Evolutionary conservation across 2,113 vertebrate species (phyloP).

Genomic region (Tretioscincus oriximinensis): DNA sequence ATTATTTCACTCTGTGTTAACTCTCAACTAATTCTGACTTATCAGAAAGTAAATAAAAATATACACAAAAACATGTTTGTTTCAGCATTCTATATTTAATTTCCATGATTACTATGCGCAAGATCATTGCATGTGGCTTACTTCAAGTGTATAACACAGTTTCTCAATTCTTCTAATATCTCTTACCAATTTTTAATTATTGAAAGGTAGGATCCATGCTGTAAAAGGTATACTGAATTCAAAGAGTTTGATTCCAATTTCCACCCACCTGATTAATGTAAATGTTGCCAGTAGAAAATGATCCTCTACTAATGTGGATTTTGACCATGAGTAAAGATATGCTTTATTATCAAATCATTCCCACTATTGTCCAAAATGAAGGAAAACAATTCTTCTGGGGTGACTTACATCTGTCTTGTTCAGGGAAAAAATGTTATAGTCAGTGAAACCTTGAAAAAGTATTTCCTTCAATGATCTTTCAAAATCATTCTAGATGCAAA

Average conservation of each 20-base stretch:
- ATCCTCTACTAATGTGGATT: conserved; percentile 30
- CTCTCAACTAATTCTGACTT: background rate
- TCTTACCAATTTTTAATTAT: background rate
- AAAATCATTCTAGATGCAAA: conserved; percentile 8
- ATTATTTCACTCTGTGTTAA: too few species aligned
- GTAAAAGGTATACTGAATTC: background rate
- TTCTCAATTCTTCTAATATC: background rate
- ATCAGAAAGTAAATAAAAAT: background rate
- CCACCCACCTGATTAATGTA: conserved; percentile 16
- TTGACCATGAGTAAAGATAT: conserved; percentile 19
- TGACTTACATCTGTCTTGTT: conserved; percentile 36
- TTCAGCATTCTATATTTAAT: background rate
- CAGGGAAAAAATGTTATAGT: conserved; percentile 17
- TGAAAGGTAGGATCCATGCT: background rate
- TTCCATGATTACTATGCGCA: background rate
- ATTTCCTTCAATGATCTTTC: conserved; percentile 37
- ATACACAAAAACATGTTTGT: background rate
- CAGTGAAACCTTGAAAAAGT: conserved; percentile 46
- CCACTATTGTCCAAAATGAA: conserved; percentile 46
- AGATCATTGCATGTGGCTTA: background rate
- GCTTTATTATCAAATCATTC: conserved; percentile 27
- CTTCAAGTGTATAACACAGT: too few species aligned
- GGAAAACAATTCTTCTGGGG: conserved; percentile 32
- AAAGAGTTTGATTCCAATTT: background rate
- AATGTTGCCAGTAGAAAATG: conserved; percentile 31